Base-by-base conservation (phyloP, 2,888 invertebrate species). In the Xylophagus ater region DNA sequence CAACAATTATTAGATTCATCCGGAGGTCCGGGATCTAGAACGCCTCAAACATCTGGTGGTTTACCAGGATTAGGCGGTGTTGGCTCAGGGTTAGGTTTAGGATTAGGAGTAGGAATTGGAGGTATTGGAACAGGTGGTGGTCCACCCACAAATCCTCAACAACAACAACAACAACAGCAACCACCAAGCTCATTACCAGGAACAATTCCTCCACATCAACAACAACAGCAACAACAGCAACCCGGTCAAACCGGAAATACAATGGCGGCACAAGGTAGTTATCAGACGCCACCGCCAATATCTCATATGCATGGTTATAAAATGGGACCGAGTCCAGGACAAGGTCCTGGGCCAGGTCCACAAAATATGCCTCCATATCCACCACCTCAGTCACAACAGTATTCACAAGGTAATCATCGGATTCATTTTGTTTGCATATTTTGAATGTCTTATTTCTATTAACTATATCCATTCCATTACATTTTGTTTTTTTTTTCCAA, bases 311-410 rank as follows among this genome's bases (percentile, higher is more conserved):
- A 64, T 51, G 72, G 69, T 52, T 79, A 78, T 56, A 78, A 78
- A 65, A 67, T 73, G 66, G 65, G 69, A 36, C 72, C 71, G 31
- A 75, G 73, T 55, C 71, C 74, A 47, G 69, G 71, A 13, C 54
- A 58, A 53, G 54, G 72, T 56, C 70, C 73, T 51, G 70, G 71
- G 40, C 42, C 51, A 37, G 43, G 48, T 41, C 60, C 66, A 40
- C 73, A 73, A 52, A 69, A 68, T 51, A 67, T 71, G 62, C 62
- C 71, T 31, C 64, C 72, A 42, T 73, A 73, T 61, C 70, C 73
- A 47, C 68, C 72, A 43, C 69, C 63, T 35, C 39, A 42, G 51
- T 55, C 60, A 46, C 71, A 69, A 56, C 71, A 72, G 59, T 71
- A 72, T 60, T 65, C 67, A 46, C 73, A 72, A 65, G 69, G 71